Evolutionary conservation across 1,140 invertebrate species (phyloP).

Genomic region (Drosophila varians): DNA sequence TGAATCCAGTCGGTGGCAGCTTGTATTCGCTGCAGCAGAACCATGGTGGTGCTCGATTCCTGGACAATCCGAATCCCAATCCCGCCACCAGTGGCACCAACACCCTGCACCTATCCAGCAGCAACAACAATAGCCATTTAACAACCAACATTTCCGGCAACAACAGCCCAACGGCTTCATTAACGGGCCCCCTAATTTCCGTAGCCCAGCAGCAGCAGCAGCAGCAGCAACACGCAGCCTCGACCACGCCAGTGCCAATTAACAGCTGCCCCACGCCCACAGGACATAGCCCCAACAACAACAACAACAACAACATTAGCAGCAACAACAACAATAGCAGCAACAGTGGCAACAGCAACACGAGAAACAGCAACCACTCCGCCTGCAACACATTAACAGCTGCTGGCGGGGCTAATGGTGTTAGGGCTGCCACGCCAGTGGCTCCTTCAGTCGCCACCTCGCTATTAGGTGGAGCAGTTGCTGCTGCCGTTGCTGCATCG

Average conservation of each 20-base stretch:
- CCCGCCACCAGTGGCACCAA: slow-evolving; percentile 35
- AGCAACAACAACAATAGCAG: slow-evolving; percentile 32
- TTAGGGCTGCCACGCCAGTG: slow-evolving; percentile 44
- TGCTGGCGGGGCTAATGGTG: slow-evolving; percentile 53
- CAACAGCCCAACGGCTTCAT: slow-evolving; percentile 67
- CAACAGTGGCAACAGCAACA: slow-evolving; percentile 29
- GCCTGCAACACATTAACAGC: slow-evolving; percentile 76
- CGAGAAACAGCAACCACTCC: slow-evolving; percentile 45
- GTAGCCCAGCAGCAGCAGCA: slow-evolving; percentile 50
- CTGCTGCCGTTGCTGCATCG: slow-evolving; percentile 26
- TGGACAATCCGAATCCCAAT: slow-evolving; percentile 69
- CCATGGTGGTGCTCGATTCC: slow-evolving; percentile 76
- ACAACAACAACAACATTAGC: slow-evolving; percentile 32
- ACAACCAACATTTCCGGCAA: slow-evolving; percentile 55
- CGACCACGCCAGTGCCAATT: slow-evolving; percentile 65
- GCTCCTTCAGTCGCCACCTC: slow-evolving; percentile 54
- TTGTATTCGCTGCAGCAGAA: slow-evolving; percentile 80
- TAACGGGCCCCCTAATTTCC: slow-evolving; percentile 60
- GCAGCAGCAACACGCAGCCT: slow-evolving; percentile 66
- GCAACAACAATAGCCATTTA: slow-evolving; percentile 46
- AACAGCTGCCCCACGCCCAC: slow-evolving; percentile 75
- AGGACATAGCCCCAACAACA: slow-evolving; percentile 66
- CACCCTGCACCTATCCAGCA: slow-evolving; percentile 5
- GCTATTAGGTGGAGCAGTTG: slow-evolving; percentile 48
- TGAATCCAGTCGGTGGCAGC: slow-evolving; percentile 78